Base-by-base conservation (phyloP, 1,140 invertebrate species). In the Homalodisca vitripennis region DNA sequence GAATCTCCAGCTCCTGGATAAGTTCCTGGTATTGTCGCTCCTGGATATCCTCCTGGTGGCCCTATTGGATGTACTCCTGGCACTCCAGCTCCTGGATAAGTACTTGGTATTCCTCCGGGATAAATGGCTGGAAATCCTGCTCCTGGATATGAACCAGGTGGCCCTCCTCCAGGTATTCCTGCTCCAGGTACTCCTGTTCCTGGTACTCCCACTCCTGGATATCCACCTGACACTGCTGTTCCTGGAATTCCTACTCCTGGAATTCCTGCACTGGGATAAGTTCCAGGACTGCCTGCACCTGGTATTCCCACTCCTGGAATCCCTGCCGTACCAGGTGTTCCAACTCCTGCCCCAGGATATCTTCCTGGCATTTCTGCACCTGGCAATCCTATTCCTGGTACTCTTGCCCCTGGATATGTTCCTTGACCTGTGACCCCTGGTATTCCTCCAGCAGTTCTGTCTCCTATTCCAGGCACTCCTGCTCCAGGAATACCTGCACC, bases 21-120 rank as follows among this genome's bases (percentile, higher is more conserved):
- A 68, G 69, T 71, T 64, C 64, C 64, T 66, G 34, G 17, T 62
- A n/a, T 53, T 24, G 10, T 27, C 17, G 10, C 68, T 69, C 32
- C 70, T 24, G 71, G 73, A 67, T 73, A 72, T 70, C 51, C 60
- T 65, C 74, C 67, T 67, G 68, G 69, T 47, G 14, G 30, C 67
- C 67, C 71, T 47, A 20, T 6, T n/a, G n/a, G n/a, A n/a, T n/a
- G n/a, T n/a, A 17, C 34, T 60, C 55, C 55, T 22, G 48, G 48
- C 12, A 12, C 20, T 53, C 20, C 48, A 14, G 48, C 48, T 60
- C 55, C 55, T 27, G 22, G 55, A 26, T 60, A 60, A 41, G 34
- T 10, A 24, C 71, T 0, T 51, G 48, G 6, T 51, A n/a, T 3
- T 3, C 6, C 48, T 10, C 3, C n/a, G 17, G 48, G 48, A 51